Conservation (phyloP, 2,797 vertebrate genomes). For the Karalla daura region DNA sequence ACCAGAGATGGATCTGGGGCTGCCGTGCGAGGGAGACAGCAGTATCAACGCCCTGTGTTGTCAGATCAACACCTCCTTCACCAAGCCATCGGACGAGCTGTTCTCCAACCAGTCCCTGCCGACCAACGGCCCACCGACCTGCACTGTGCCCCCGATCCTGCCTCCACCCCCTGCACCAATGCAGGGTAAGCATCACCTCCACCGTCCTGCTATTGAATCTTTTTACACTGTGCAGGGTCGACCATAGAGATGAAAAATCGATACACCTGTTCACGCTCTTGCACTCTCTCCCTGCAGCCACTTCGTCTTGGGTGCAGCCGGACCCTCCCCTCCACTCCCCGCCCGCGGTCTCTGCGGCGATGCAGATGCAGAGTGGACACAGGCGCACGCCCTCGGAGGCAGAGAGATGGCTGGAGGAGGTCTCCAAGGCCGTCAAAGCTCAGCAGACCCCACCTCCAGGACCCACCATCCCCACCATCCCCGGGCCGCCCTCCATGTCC, state of each 20-base stretch:
- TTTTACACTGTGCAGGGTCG: not conserved
- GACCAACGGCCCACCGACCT: constrained; percentile 70
- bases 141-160: constrained; percentile 69
- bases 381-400: constrained; percentile 92
- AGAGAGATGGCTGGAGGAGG: constrained; percentile 93
- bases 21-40: constrained; percentile 82
- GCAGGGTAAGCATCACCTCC: constrained; percentile 75
- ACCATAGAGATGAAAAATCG: not conserved
- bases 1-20: constrained; percentile 81
- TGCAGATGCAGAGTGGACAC: constrained; percentile 84
- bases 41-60: constrained; percentile 88
- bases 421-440: constrained; percentile 88
- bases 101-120: constrained; percentile 71
- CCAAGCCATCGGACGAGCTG: constrained; percentile 84
- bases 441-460: constrained; percentile 80
- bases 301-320: constrained; percentile 83
- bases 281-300: constrained; percentile 64
- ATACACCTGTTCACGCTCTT: constrained; percentile 9
- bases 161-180: constrained; percentile 79
- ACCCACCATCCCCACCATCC: constrained; percentile 74
- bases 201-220: too few species aligned
- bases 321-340: constrained; percentile 81
- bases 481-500: constrained; percentile 76
- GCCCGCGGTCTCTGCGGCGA: constrained; percentile 64
- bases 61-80: constrained; percentile 90